These are phyloP conservation scores for Anguilla rostrata DNA, from an alignment of 2,113 vertebrate species.

Conservation along the genomic window DNA sequence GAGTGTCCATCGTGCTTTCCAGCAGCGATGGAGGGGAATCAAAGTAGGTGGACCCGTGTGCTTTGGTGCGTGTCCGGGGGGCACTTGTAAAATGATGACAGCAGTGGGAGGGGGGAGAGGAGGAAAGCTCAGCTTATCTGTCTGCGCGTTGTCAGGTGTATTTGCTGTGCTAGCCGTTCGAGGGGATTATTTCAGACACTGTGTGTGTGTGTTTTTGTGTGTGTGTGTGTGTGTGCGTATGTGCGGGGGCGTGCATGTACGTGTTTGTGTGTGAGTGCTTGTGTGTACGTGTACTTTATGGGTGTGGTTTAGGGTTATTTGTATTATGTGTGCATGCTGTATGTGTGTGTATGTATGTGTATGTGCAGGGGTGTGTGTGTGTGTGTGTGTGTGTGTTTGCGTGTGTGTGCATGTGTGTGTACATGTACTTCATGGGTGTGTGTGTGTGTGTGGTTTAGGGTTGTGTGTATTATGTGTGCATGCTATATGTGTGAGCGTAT, in stretches of 20 bases:
- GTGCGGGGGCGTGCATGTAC: neutral
- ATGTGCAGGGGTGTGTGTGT: neutral
- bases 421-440: neutral
- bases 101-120: neutral
- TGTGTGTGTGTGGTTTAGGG: neutral
- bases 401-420: constrained; percentile 31
- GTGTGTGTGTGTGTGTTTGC: neutral
- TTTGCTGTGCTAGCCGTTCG: constrained; percentile 11
- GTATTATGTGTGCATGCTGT: neutral
- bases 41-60: neutral
- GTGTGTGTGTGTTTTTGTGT: neutral
- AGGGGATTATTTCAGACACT: neutral
- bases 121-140: constrained; percentile 3
- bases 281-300: neutral
- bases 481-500: neutral
- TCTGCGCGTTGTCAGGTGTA: constrained; percentile 39
- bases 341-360: neutral
- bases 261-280: neutral
- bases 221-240: neutral
- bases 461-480: neutral
- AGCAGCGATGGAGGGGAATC: neutral
- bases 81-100: constrained; percentile 3
- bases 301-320: neutral
- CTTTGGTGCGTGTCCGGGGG: constrained; percentile 4
- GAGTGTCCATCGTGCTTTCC: neutral